Evolutionary conservation across 2,888 invertebrate genomes (phyloP).

Genomic region (Cantharis rustica): DNA sequence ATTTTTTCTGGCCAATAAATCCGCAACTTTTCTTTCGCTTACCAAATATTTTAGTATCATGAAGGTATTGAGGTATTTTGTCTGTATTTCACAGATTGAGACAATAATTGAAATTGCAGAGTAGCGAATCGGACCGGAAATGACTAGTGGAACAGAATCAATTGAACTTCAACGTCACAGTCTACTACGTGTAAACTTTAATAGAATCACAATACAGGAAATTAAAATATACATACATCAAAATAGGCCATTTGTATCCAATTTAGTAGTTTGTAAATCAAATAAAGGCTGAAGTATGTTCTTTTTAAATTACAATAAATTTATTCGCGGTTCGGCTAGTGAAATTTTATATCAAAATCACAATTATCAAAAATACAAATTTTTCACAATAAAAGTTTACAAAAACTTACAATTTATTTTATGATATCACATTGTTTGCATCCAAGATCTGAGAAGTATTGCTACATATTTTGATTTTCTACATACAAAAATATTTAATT

Average conservation of each 20-base stretch:
- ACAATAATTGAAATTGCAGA: constrained; percentile 46
- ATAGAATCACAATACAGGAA: constrained; percentile 55
- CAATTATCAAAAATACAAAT: not conserved
- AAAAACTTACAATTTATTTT: not conserved
- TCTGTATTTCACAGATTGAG: constrained; percentile 26
- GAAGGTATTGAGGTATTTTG: not conserved
- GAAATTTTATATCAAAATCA: not conserved
- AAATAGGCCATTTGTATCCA: constrained; percentile 2
- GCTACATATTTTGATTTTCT: not conserved
- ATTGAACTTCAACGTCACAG: constrained; percentile 50
- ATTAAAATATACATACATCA: constrained; percentile 51
- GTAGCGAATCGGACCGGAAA: constrained; percentile 49
- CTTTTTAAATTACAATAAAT: not conserved
- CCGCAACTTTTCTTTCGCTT: not conserved
- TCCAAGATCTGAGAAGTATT: not conserved
- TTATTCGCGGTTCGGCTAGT: not conserved
- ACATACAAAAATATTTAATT: too few relatives aligned
- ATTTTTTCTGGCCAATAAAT: not conserved
- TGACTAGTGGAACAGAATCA: constrained; percentile 52
- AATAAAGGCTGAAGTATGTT: not conserved
- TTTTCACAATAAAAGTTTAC: not conserved
- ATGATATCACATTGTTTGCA: not conserved
- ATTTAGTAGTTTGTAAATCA: not conserved
- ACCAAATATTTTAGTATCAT: not conserved
- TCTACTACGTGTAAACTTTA: constrained; percentile 47